These are phyloP conservation scores for Nannoperca australis DNA, from an alignment of 2,797 vertebrate species.

Conservation along the genomic window DNA sequence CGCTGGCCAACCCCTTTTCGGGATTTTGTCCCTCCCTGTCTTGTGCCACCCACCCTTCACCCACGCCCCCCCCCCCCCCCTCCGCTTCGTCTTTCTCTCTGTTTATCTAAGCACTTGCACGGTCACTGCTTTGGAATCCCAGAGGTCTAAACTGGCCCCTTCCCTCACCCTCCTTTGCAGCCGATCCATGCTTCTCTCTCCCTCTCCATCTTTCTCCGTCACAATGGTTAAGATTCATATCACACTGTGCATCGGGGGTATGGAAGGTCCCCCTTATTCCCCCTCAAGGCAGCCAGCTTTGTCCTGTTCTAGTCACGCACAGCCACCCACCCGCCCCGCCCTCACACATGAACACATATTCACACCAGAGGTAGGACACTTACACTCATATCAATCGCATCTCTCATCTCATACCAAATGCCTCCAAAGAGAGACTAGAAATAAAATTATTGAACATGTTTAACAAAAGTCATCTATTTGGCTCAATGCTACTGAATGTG, in stretches of 20 bases:
- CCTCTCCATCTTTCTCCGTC: conserved; percentile 84
- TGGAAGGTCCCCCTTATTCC: conserved; percentile 66
- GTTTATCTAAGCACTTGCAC: conserved; percentile 91
- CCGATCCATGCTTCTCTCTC: conserved; percentile 66
- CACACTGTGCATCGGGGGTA: conserved; percentile 62
- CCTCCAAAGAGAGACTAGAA: conserved; percentile 8
- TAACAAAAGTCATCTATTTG: neutral
- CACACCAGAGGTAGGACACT: conserved; percentile 43
- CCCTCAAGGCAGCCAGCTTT: conserved; percentile 77
- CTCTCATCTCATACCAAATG: neutral
- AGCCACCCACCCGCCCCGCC: conserved; percentile 48
- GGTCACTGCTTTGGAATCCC: conserved; percentile 89
- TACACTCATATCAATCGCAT: neutral
- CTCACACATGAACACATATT: conserved; percentile 41
- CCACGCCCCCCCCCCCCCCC: conserved; percentile 20
- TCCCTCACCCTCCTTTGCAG: conserved; percentile 64
- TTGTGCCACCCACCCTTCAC: too few species aligned
- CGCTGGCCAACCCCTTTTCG: too few species aligned
- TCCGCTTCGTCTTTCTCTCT: conserved; percentile 65
- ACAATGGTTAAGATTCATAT: conserved; percentile 84
- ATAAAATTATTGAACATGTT: conserved; percentile 1
- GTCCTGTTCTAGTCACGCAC: conserved; percentile 83
- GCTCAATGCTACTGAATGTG: conserved; percentile 1
- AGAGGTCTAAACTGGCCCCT: conserved; percentile 83
- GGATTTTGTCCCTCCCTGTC: too few species aligned